Percentiles rank a stretch among this genome's conserved stretches.
Conservation (phyloP, 2,888 invertebrate species). For the Gastrophysa polygoni region DNA sequence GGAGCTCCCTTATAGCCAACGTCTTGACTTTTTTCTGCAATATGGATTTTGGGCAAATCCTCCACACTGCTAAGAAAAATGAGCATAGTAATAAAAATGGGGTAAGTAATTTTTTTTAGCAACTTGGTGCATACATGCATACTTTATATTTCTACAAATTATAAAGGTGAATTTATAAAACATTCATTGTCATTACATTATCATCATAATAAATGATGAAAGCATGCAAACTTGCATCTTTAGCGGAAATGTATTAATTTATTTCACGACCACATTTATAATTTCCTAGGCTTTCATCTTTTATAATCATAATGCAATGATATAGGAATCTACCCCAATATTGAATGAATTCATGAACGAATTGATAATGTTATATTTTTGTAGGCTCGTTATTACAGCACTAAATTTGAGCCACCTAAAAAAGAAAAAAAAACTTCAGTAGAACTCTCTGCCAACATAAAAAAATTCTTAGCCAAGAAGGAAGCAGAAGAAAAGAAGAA, state of each 20-base stretch:
- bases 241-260: no score
- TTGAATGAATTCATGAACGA: neutral
- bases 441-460: constrained; percentile 76
- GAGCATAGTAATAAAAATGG: constrained; percentile 53
- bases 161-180: no score
- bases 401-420: constrained; percentile 82
- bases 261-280: no score
- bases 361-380: constrained; percentile 6
- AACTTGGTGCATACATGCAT: no score
- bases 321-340: no score
- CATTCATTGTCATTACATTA: no score
- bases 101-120: constrained; percentile 41
- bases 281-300: no score
- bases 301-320: no score
- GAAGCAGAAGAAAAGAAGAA: constrained; percentile 79
- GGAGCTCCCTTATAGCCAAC: no score
- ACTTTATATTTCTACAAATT: no score
- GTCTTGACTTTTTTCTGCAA: neutral
- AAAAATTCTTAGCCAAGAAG: constrained; percentile 81
- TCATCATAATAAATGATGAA: no score
- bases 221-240: no score
- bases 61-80: constrained; percentile 69
- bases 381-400: constrained; percentile 70
- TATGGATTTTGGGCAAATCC: constrained; percentile 68
- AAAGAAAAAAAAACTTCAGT: constrained; percentile 73